phyloP scores from a whole-genome alignment of 2,797 vertebrate genomes.

The Graptemys geographica region DNA sequence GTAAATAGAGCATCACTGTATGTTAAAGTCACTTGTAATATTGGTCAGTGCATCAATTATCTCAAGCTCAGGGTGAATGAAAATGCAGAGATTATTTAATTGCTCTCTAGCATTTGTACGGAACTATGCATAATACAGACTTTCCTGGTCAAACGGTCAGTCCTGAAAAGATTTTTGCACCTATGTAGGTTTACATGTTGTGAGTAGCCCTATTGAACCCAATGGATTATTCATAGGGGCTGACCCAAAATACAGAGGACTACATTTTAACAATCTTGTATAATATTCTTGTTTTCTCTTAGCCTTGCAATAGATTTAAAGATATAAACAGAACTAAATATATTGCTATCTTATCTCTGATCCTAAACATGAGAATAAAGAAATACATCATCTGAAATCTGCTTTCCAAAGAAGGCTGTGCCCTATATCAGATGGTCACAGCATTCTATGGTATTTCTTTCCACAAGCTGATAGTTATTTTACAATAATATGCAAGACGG shows the following conservation, averaged over 20 bases:
- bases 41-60: neutral
- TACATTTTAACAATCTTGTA: neutral
- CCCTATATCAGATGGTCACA: neutral
- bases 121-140: neutral
- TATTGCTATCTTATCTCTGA: neutral
- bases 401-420: neutral
- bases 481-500: neutral
- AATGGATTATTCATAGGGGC: neutral
- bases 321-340: neutral
- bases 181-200: neutral
- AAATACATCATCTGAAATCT: neutral
- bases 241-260: neutral
- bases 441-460: neutral
- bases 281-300: neutral
- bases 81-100: neutral
- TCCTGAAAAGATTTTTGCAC: neutral
- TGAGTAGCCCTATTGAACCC: neutral
- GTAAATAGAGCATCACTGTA: neutral
- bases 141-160: neutral
- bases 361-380: neutral
- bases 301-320: neutral
- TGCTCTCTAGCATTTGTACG: neutral
- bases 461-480: neutral
- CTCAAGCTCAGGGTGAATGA: neutral
- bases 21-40: constrained; percentile 18